Evolutionary conservation across 2,888 invertebrate genomes (phyloP), one percentile per base, ranked within the genome.

Genomic region (Leptopterna dolabrata): DNA sequence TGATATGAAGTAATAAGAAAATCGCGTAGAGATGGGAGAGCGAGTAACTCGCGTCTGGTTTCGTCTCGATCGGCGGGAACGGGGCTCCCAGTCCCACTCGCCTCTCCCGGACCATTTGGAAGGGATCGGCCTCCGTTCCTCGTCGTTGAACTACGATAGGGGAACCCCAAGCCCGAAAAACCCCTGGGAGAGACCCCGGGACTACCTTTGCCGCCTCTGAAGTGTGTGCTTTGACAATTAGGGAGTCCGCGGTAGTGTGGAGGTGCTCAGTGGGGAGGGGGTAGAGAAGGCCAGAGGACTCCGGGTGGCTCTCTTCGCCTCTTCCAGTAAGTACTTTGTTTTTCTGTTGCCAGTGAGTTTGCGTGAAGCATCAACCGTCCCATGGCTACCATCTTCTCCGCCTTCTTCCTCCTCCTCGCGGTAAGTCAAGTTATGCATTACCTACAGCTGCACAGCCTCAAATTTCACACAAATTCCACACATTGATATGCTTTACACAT

Each of bases 321-420:
- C 73, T 76, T 76, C 41, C 81, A 81, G 81, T 81, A 43, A 81
- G 55, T 81, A 81, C 81, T 81, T 81, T 81, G 81, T 81, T 51
- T 81, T 81, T 81, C 81, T 81, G 81, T 81, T 55, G 51, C 81
- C 78, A 55, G 81, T 81, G 81, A 81, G 81, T 81, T 81, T 51
- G 81, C 81, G 81, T 55, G 81, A 81, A 29, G 30, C 51, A 41
- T 55, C 81, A 30, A 29, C 43, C 78, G 78, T 41, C 78, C 36
- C 47, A 81, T 43, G 81, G 47, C 81, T 36, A 55, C 55, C 55
- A 81, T 43, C 81, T 29, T 81, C 81, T 81, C 81, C 81, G 55
- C 81, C 30, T 29, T 36, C 51, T 55, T 81, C 73, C 81, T 81
- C 55, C 27, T 78, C 78, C 78, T 78, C 45, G 19, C 78, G 78